phyloP scores from a whole-genome alignment of 1,140 invertebrate species.

The Caenorhabditis briggsae region DNA sequence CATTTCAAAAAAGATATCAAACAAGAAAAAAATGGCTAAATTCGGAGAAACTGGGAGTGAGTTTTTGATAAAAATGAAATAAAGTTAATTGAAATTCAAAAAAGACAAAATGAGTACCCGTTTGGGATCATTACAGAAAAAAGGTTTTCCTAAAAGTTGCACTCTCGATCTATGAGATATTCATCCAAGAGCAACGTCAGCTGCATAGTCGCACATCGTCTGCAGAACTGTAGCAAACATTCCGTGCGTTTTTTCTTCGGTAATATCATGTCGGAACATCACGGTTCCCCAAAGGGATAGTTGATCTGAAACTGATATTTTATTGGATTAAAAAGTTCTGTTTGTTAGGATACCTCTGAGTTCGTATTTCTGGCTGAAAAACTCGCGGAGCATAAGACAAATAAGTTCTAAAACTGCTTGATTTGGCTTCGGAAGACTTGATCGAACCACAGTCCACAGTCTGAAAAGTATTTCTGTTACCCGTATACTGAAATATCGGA shows the following conservation, averaged over 20 bases:
- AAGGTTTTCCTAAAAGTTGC: no score
- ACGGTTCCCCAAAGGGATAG: slow-evolving; percentile 38
- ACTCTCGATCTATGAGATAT: no score
- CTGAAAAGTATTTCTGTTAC: not conserved
- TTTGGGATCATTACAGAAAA: no score
- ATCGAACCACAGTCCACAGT: slow-evolving; percentile 50
- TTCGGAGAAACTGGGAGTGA: not conserved
- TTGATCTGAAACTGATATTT: slow-evolving; percentile 39
- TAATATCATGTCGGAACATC: slow-evolving; percentile 39
- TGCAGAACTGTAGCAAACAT: slow-evolving; percentile 4
- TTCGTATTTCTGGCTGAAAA: slow-evolving; percentile 35
- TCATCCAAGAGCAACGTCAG: slow-evolving; percentile 17
- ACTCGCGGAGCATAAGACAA: slow-evolving; percentile 42
- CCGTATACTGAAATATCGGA: not conserved
- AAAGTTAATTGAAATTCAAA: no score
- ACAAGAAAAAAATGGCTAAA: not conserved
- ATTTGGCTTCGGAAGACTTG: slow-evolving; percentile 20
- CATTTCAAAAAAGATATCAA: slow-evolving; percentile 21
- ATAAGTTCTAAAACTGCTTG: slow-evolving; percentile 16
- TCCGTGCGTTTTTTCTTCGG: slow-evolving; percentile 5
- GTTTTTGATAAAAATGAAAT: not conserved
- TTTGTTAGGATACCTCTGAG: not conserved
- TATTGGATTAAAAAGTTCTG: not conserved
- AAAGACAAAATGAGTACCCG: no score
- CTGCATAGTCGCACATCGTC: slow-evolving; percentile 36